A percentile compares a stretch with the other conserved stretches of the same genome.
phyloP scores from a whole-genome alignment of 2,113 vertebrate species.

The Mirza zaza region DNA sequence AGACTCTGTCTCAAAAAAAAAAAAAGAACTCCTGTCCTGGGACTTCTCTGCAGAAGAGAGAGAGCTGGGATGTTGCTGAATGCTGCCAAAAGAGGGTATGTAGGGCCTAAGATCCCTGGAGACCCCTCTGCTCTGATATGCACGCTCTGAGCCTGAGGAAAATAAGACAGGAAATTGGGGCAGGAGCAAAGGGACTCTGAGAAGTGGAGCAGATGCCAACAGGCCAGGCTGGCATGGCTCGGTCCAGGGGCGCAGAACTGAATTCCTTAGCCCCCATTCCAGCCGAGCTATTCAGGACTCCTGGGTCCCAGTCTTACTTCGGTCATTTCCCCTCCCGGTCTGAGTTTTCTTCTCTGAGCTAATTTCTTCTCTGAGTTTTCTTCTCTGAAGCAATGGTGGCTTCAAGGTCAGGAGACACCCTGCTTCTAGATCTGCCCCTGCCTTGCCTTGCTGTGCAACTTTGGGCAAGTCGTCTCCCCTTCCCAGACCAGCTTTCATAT shows the following conservation, averaged over 20 bases:
- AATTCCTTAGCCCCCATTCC: not conserved
- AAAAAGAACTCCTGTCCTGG: not conserved
- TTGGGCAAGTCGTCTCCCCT: not conserved
- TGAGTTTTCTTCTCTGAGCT: not conserved
- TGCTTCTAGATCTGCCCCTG: not conserved
- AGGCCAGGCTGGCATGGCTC: constrained; percentile 20
- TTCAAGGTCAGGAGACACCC: not conserved
- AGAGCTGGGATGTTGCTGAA: not conserved
- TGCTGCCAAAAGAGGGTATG: constrained; percentile 63
- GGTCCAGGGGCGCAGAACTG: not conserved
- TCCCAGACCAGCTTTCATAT: not conserved
- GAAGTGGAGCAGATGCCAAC: constrained; percentile 69
- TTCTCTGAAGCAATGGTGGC: not conserved
- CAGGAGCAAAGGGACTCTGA: constrained; percentile 65
- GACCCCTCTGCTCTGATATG: not conserved
- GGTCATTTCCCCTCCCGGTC: not conserved
- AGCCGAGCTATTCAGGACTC: not conserved
- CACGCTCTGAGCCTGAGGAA: constrained; percentile 47
- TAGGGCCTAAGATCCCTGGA: constrained; percentile 67
- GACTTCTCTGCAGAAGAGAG: not conserved
- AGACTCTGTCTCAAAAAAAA: too few species aligned
- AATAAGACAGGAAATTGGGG: constrained; percentile 71
- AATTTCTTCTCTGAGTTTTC: not conserved
- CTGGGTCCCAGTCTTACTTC: not conserved
- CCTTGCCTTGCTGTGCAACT: not conserved